phyloP scores from a whole-genome alignment of 2,888 invertebrate species.

The Lochmaea crataegi region DNA sequence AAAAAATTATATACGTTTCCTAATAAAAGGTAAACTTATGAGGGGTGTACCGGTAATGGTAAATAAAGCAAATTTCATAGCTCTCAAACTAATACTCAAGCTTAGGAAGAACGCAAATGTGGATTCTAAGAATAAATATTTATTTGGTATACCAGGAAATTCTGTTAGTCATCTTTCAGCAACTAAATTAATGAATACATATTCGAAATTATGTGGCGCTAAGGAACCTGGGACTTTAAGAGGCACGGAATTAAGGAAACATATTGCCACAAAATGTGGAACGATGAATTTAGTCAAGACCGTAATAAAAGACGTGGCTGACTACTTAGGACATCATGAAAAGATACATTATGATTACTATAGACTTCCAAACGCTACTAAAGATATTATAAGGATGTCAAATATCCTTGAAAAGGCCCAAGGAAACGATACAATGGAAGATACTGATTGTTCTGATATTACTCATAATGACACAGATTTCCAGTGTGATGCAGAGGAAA shows the following conservation, averaged over 20 bases:
- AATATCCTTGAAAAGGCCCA: conserved; percentile 27
- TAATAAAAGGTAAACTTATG: conserved; percentile 16
- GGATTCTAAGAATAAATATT: conserved; percentile 17
- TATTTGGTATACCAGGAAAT: conserved; percentile 29
- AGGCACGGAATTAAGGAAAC: conserved; percentile 29
- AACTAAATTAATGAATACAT: conserved; percentile 13
- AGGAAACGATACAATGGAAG: conserved; percentile 12
- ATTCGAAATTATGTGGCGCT: conserved; percentile 1
- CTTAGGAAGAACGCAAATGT: conserved; percentile 18
- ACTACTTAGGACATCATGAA: conserved; percentile 23
- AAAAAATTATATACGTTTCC: conserved; percentile 14
- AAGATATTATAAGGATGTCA: conserved; percentile 30
- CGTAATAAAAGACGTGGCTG: too few species aligned
- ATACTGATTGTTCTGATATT: background rate
- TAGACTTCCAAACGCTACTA: conserved; percentile 24
- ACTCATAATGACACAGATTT: background rate
- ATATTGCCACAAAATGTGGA: conserved; percentile 29
- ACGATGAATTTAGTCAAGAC: too few species aligned
- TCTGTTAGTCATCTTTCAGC: conserved; percentile 12
- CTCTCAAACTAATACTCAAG: conserved; percentile 17
- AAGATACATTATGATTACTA: conserved; percentile 26
- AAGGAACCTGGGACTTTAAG: conserved; percentile 10
- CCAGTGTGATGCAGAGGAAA: background rate
- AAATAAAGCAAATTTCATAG: conserved; percentile 5
- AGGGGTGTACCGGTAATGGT: conserved; percentile 10